Evolutionary conservation across 35 echinoderm and acorn worm species (phyloP).

Genomic region (Amphiura filiformis): DNA sequence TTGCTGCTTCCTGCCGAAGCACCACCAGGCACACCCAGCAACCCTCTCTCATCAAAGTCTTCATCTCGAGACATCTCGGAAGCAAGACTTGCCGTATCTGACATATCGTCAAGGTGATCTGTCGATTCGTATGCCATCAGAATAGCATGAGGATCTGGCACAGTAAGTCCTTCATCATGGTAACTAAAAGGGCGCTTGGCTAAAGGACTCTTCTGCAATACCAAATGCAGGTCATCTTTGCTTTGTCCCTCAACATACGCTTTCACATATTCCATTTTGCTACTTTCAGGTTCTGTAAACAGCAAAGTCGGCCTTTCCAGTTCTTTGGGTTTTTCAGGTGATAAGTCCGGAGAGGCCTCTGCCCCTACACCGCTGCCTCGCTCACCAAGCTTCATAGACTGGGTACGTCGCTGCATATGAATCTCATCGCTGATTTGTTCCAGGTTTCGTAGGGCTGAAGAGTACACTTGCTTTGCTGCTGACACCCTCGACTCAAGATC

Average conservation of each 20-base stretch:
- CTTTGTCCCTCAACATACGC: not conserved
- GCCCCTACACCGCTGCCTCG: conserved; percentile 80
- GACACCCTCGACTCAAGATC: conserved; percentile 53
- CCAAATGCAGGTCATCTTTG: conserved; percentile 49
- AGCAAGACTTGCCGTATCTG: conserved; percentile 57
- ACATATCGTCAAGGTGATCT: conserved; percentile 76
- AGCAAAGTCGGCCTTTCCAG: not conserved
- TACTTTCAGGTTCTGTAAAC: not conserved
- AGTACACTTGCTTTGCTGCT: conserved; percentile 68
- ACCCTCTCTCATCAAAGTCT: conserved; percentile 9
- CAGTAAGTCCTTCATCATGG: not conserved
- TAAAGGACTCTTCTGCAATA: conserved; percentile 4
- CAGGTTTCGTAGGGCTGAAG: conserved; percentile 67
- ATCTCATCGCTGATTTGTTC: conserved; percentile 90
- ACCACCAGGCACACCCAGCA: not conserved
- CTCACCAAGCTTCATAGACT: conserved; percentile 47
- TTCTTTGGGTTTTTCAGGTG: not conserved
- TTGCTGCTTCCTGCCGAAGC: not conserved
- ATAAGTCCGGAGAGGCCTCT: conserved; percentile 36
- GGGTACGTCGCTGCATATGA: conserved; percentile 61
- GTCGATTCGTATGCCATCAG: conserved; percentile 46
- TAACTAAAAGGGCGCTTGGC: conserved; percentile 30
- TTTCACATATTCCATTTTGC: conserved; percentile 12
- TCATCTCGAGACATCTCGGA: conserved; percentile 16
- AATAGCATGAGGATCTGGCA: conserved; percentile 52